Base-by-base conservation (phyloP, 2,888 invertebrate species). In the Orchesella flavescens region DNA sequence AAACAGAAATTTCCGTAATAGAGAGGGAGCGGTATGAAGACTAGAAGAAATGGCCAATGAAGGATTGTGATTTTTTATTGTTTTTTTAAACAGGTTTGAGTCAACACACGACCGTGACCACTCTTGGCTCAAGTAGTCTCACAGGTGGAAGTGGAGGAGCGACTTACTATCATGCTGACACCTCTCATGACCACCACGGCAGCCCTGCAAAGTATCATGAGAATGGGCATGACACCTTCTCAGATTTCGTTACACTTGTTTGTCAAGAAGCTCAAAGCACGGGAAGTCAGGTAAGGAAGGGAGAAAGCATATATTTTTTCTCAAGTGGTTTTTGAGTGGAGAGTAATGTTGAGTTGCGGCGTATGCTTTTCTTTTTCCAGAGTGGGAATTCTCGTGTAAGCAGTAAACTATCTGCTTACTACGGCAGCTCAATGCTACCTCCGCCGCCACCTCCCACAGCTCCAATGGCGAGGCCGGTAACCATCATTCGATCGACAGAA, bases 211-310 rank as follows among this genome's bases (percentile, higher is more conserved):
- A 94, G 90, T 95, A 96, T 90, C 93, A 94, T 72, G 96, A 96
- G 90, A 95, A 95, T 89, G 94, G 95, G 0, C 90, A 90, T 73
- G 97, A 98, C 90, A 96, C 96, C 0, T 93, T 98, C 87, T 95
- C 97, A 1, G 98, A 98, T 91, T 98, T 98, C 91, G 98, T 98
- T 87, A 97, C 97, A 63, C 96, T 98, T 89, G 98, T 98, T 74
- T 98, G 98, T 90, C 97, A 97, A 91, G 98, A 98, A 91, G 95
- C 95, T 44, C 94, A 95, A 88, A 94, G 88, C 76, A 87, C 87
- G 59, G 88, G 88, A 63, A 85, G 87, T 77, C 88, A 87, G 87
- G 88, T 88, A 82, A 76, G 72, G 7, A 23, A 5, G 59, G n/a
- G 17, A 15, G 44, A 19, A 44, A 49, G 17, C 43, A 46, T 10